These are phyloP conservation scores for Drosophila cardini DNA, from an alignment of 1,140 invertebrate genomes.

Conservation along the genomic window DNA sequence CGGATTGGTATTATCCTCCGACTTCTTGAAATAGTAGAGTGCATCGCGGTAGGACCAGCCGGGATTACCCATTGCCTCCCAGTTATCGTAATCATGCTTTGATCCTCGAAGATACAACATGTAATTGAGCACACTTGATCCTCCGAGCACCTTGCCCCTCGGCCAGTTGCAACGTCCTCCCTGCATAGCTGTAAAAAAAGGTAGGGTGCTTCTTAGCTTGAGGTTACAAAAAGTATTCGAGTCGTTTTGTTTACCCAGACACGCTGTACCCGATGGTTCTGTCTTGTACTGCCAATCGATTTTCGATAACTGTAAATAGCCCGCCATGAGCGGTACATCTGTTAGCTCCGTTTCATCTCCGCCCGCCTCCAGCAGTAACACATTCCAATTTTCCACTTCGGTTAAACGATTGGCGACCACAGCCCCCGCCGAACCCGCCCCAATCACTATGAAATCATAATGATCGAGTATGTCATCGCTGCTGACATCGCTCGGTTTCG, in stretches of 20 bases:
- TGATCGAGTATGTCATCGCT: slow-evolving; percentile 88
- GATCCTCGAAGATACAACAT: slow-evolving; percentile 99
- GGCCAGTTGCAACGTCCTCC: slow-evolving; percentile 94
- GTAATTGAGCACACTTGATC: slow-evolving; percentile 93
- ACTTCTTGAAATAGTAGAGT: slow-evolving; percentile 96
- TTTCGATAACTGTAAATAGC: slow-evolving; percentile 93
- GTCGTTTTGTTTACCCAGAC: slow-evolving; percentile 91
- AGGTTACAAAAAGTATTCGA: too few species aligned
- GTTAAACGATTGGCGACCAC: slow-evolving; percentile 95
- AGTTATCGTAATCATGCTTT: slow-evolving; percentile 95
- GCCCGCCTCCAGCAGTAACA: slow-evolving; percentile 95
- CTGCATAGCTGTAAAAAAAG: slow-evolving; percentile 92
- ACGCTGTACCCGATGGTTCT: slow-evolving; percentile 92
- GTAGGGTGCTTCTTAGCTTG: too few species aligned
- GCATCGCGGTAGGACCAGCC: slow-evolving; percentile 96
- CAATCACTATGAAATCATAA: slow-evolving; percentile 95
- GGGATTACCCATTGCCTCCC: slow-evolving; percentile 95
- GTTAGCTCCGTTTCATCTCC: slow-evolving; percentile 96
- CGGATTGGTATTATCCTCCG: slow-evolving; percentile 95
- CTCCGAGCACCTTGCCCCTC: slow-evolving; percentile 88
- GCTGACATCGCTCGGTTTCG: slow-evolving; percentile 88
- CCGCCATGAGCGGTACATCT: slow-evolving; percentile 94
- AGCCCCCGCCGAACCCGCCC: slow-evolving; percentile 96
- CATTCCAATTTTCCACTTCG: slow-evolving; percentile 92
- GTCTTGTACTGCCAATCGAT: slow-evolving; percentile 97